Evolutionary conservation across 2,888 invertebrate species (phyloP), one percentile per base, ranked within the genome.

Genomic region (Watsonalla cultraria): DNA sequence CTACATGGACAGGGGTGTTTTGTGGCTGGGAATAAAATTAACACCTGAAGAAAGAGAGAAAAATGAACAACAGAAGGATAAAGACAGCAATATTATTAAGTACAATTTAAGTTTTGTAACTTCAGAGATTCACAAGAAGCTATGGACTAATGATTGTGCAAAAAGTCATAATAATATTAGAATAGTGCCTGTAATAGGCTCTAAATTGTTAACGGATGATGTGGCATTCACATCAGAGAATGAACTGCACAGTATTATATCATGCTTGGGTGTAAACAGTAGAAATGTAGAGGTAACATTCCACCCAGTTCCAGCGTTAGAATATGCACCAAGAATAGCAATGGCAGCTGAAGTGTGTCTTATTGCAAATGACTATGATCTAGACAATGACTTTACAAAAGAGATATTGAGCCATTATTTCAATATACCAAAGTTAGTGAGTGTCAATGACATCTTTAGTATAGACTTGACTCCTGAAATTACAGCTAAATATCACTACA

Each of bases 381-480:
- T 90, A 55, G 75, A 81, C 8, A 87, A 86, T 73, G 86, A 88
- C 51, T 86, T 94, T 47, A 76, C 92, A 0, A 94, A 94, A 76
- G 80, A 90, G 52, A 78, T 95, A 51, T 74, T 96, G 45, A 92
- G 91, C 66, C 94, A 93, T 70, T 93, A 94, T 73, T 96, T 96
- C 76, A 92, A 91, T 70, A 82, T 84, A 46, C 95, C 95, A 15
- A 93, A 93, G 69, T 83, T 94, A 62, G 69, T 96, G 5, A 92
- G 92, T 68, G 80, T 86, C 47, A 91, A 92, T 66, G 95, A 95
- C 74, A 81, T 94, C 46, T 93, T 96, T 72, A 88, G 90, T 51
- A 91, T 96, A 59, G 86, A 93, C 47, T 78, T 95, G 0, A 92
- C 90, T 53, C 91, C 91, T 47, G 79, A 90, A 52, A 73, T 83